Base-by-base conservation (phyloP, 2,888 invertebrate species). In the Hyppa rectilinea region DNA sequence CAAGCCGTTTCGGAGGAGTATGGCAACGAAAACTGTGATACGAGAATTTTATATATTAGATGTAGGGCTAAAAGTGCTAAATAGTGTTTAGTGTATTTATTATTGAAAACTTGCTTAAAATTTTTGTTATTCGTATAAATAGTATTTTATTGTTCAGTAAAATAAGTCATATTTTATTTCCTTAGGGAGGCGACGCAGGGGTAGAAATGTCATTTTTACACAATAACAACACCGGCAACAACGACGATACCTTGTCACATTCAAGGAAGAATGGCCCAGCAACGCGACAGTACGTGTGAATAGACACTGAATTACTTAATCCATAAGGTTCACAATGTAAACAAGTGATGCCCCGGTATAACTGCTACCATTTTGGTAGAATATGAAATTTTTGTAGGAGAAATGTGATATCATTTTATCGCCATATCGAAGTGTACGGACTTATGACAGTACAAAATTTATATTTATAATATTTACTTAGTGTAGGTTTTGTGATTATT, bases 181-280 rank as follows among this genome's bases (percentile, higher is more conserved):
- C 74, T 4, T 83, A 96, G 95, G 90, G 93, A 60, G 93, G 93
- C 2, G 96, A 96, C 67, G 91, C 92, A 43, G 94, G 94, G 1
- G 97, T 97, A 87, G 97, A 97, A 94, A 97, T 97, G 96, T 97
- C 97, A 60, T 97, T 97, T 92, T 92, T 97, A 84, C 97, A 97
- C 88, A 97, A 97, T 92, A 97, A 97, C 93, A 97, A 93, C 81
- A 92, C 93, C 56, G 93, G 93, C 1, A 92, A 90, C 75, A 93
- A 92, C 60, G 95, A 95, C 49, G 95, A 94, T 64, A 92, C 93
- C 12, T 72, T 95, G 61, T 90, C 95, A 40, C 93, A 94, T 75
- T 88, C 95, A 43, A 92, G 95, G 77, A 96, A 96, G 83, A 95
- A 95, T 74, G 94, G 93, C 0, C 92, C 94, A 4, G 81, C 91